Base-by-base conservation (phyloP, 2,888 invertebrate genomes). In the Scaptomyza polygonia region DNA sequence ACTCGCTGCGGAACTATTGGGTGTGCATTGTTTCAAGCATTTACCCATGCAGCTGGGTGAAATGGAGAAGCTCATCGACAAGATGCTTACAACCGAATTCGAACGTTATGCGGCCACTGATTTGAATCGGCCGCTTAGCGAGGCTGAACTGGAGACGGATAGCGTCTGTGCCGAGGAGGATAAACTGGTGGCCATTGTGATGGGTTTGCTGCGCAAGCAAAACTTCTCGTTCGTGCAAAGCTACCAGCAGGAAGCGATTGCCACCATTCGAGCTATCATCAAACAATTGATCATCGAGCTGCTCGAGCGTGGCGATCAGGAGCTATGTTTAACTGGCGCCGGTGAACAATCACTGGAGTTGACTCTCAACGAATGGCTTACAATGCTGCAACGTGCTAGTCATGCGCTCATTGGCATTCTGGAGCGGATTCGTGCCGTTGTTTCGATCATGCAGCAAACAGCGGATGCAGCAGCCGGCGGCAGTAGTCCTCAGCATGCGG, bases 41-140 rank as follows among this genome's bases (percentile, higher is more conserved):
- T 93, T 99, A 67, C 97, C 98, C 61, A 97, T 98, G 62, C 99
- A 99, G 92, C 93, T 99, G 53, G 96, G 95, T 67, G 99, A 99
- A 93, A 97, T 99, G 95, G 96, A 97, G 88, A 95, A 96, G 89
- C 93, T 99, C 18, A 99, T 99, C 79, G 98, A 98, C 89, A 98
- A 97, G 92, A 98, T 99, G 98, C 93, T 99, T 79, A 96, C 96
- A 68, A 97, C 97, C 56, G 99, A 99, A 92, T 98, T 99, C 91
- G 96, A 97, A 88, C 94, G 96, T 79, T 97, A 97, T 91, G 95
- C 98, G 53, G 96, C 98, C 4, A 94, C 96, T 14, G 99, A 99
- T 92, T 93, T 99, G 21, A 98, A 97, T 92, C 93, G 98, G 83
- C 97, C 97, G 9, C 93, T 95, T 6, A 92, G 87, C 44, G 89